phyloP scores from a whole-genome alignment of 1,140 invertebrate species.

The Apis dorsata region DNA sequence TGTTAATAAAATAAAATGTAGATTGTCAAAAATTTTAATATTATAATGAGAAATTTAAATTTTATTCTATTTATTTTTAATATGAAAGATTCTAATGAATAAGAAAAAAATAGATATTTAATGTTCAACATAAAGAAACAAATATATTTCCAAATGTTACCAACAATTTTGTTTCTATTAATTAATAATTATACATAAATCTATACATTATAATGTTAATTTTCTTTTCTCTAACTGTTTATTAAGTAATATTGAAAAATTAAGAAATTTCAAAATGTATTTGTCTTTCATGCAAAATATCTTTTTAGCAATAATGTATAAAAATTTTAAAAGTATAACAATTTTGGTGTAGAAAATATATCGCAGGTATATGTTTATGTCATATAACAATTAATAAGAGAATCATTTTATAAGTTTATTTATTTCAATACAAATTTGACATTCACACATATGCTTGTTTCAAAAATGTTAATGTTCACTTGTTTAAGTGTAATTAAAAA shows the following conservation, averaged over 20 bases:
- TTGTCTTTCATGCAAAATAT: not conserved
- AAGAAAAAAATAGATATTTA: not conserved
- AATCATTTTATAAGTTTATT: slow-evolving; percentile 76
- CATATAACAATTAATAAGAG: slow-evolving; percentile 68
- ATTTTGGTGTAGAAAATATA: not conserved
- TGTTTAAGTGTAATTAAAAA: slow-evolving; percentile 65
- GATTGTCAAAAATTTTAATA: not conserved
- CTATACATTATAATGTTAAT: slow-evolving; percentile 1
- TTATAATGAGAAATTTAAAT: not conserved
- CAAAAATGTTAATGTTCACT: slow-evolving; percentile 70
- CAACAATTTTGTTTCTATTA: not conserved
- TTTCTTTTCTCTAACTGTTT: not conserved
- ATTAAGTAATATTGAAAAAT: not conserved
- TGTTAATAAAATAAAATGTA: not conserved
- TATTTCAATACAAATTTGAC: slow-evolving; percentile 78
- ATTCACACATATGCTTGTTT: slow-evolving; percentile 74
- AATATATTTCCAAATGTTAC: not conserved
- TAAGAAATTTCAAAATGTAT: not conserved
- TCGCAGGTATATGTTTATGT: not conserved
- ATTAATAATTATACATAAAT: not conserved
- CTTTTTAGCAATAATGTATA: slow-evolving; percentile 7
- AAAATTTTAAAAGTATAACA: not conserved
- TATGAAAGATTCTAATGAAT: not conserved
- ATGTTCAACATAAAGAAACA: not conserved
- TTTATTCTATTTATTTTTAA: not conserved